Conservation (phyloP, 2,888 invertebrate species). For the Eristalis tenax region DNA sequence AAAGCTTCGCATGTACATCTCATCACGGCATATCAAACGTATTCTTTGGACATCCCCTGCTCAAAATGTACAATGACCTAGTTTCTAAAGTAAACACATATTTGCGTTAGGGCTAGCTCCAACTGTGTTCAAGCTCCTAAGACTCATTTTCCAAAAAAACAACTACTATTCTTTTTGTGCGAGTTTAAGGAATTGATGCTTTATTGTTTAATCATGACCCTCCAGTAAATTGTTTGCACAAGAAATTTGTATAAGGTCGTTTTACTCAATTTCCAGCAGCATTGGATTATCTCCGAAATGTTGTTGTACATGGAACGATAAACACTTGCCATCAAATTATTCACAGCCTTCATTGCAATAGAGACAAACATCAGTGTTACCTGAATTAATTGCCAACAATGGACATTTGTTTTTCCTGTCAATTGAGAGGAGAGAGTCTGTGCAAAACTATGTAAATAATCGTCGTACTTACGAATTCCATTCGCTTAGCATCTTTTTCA, state of each 20-base stretch:
- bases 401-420: not conserved
- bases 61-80: too few relatives aligned
- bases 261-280: not conserved
- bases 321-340: not conserved
- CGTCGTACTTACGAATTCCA: conserved; percentile 5
- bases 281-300: not conserved
- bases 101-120: too few relatives aligned
- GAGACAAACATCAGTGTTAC: not conserved
- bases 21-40: too few relatives aligned
- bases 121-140: too few relatives aligned
- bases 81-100: too few relatives aligned
- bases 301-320: not conserved
- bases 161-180: too few relatives aligned
- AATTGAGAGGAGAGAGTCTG: not conserved
- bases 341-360: not conserved
- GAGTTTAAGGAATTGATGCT: not conserved
- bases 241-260: not conserved
- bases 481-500: not conserved
- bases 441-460: not conserved
- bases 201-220: not conserved
- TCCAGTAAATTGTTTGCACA: not conserved
- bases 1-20: too few relatives aligned
- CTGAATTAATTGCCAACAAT: conserved; percentile 1
- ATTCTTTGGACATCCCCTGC: too few relatives aligned
- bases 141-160: not conserved